Evolutionary conservation across 2,888 invertebrate genomes (phyloP).

Genomic region (Dorcus hopei): DNA sequence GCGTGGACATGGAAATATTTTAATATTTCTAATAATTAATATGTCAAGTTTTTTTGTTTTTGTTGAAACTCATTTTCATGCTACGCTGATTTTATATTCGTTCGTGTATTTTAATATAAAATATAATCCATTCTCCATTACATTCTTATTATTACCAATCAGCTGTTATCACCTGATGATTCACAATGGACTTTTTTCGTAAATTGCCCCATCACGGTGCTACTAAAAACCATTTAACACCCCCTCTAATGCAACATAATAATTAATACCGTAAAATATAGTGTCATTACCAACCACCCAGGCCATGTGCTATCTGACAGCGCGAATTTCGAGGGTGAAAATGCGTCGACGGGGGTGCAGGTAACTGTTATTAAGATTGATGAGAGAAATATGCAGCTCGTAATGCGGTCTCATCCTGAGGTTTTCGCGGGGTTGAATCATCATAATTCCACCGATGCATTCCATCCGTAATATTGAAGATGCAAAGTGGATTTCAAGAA

Average conservation of each 20-base stretch:
- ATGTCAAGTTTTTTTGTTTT: too few relatives aligned
- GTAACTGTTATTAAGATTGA: conserved; percentile 40
- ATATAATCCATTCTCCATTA: neutral
- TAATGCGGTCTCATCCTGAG: too few relatives aligned
- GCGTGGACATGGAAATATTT: too few relatives aligned
- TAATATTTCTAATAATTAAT: too few relatives aligned
- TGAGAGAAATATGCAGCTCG: conserved; percentile 32
- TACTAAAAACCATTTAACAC: neutral
- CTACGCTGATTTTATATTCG: neutral
- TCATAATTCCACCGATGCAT: too few relatives aligned
- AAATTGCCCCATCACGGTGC: neutral
- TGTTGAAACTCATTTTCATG: too few relatives aligned
- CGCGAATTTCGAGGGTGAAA: conserved; percentile 25
- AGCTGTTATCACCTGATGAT: too few relatives aligned
- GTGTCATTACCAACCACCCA: conserved; percentile 44
- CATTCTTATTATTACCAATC: too few relatives aligned
- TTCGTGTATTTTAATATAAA: neutral
- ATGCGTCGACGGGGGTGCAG: conserved; percentile 31
- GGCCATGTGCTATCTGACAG: conserved; percentile 41
- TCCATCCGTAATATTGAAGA: too few relatives aligned
- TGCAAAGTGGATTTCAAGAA: too few relatives aligned
- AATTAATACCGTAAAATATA: conserved; percentile 45
- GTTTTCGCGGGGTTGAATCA: too few relatives aligned
- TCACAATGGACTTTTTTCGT: too few relatives aligned
- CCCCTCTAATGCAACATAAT: conserved; percentile 28